Base-by-base conservation (phyloP, 2,113 vertebrate genomes). In the Tychaedon coryphoeus region DNA sequence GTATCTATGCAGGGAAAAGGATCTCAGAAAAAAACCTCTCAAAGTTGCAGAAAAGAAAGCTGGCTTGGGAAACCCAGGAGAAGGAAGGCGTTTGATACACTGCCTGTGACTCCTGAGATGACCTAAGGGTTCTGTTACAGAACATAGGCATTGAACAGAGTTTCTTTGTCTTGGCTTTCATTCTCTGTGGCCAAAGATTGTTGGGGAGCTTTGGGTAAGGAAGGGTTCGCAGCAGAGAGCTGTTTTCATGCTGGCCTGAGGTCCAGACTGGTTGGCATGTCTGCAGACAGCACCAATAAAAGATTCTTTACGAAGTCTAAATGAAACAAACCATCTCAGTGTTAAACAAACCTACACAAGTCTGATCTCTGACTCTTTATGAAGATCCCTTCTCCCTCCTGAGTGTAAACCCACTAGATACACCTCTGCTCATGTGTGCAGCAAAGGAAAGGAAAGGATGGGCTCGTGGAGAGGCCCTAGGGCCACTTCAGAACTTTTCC, bases 151-250 rank as follows among this genome's bases (percentile, higher is more conserved):
- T 34, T 33, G 60, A 87, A 73, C 60, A 86, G 24, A 58, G 56
- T 85, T 95, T 75, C 65, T 96, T 75, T 72, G 79, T 62, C 92
- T 84, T 86, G 72, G 47, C 72, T 95, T 96, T 93, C 70, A 91
- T 96, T 91, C 78, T 82, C 29, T 61, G 20, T 72, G 70, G 69
- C 93, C 81, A 90, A 43, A 78, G 73, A 60, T 25, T 81, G 57
- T 38, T 64, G 36, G 40, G 29, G 38, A 93, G 77, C 65, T 90
- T 72, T 93, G 43, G 77, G 61, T 87, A 85, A 75, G 81, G 57
- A 78, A 53, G 45, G 11, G 29, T 62, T 91, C 88, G 70, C 42
- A 79, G 64, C n/a, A 88, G n/a, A 88, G 66, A 64, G 69, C 24
- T 69, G 67, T 73, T 76, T 75, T 79, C 71, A 86, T 50, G 33